These are phyloP conservation scores for Caenorhabditis afra DNA, from an alignment of 2,888 invertebrate genomes.

Conservation along the genomic window DNA sequence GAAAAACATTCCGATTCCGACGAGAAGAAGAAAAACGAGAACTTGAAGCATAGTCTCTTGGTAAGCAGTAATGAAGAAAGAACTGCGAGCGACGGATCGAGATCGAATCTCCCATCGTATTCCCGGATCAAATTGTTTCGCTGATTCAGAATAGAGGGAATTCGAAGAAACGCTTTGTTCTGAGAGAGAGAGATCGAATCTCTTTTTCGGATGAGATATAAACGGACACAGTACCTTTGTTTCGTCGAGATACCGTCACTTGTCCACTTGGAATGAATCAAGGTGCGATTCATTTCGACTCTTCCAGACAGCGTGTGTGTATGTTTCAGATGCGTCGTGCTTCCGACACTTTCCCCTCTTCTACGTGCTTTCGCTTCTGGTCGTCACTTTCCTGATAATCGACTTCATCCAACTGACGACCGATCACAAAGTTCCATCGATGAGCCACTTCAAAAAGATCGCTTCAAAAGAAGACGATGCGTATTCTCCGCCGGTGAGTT, in stretches of 20 bases:
- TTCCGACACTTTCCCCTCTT: constrained; percentile 2
- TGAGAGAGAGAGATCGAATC: too few species aligned
- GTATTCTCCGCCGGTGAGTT: too few species aligned
- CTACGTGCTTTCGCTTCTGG: constrained; percentile 17
- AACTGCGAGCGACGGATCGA: not conserved
- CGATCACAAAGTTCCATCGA: not conserved
- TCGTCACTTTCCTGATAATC: constrained; percentile 19
- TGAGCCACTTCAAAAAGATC: not conserved
- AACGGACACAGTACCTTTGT: not conserved
- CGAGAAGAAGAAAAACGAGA: too few species aligned
- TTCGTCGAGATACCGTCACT: not conserved
- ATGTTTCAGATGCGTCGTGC: not conserved
- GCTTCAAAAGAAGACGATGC: too few species aligned
- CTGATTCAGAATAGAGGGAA: too few species aligned
- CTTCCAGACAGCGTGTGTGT: too few species aligned
- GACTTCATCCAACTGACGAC: constrained; percentile 23
- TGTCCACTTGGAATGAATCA: not conserved
- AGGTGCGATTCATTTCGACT: not conserved
- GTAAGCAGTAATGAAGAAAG: too few species aligned
- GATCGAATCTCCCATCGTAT: not conserved
- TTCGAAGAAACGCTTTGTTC: too few species aligned
- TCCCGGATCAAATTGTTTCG: too few species aligned
- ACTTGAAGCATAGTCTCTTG: too few species aligned
- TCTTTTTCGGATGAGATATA: too few species aligned
- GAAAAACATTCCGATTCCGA: too few species aligned